phyloP scores from a whole-genome alignment of 2,113 vertebrate genomes.

The Melanotaenia duboulayi region DNA sequence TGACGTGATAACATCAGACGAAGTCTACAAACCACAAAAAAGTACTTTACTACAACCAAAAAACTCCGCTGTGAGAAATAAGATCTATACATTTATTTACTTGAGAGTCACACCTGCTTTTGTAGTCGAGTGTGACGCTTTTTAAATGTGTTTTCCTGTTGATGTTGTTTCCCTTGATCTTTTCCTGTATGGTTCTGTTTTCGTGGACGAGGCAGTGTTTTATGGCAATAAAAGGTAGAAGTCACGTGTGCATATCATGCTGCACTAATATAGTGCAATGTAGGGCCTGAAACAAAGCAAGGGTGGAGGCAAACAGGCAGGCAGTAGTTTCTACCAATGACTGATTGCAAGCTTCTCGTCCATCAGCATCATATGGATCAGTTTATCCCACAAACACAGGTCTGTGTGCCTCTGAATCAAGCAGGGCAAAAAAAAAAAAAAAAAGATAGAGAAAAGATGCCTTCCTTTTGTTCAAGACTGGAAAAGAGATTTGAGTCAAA shows the following conservation, averaged over 20 bases:
- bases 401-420: slow-evolving; percentile 79
- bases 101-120: slow-evolving; percentile 57
- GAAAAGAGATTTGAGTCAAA: slow-evolving; percentile 74
- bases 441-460: slow-evolving; percentile 39
- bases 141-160: slow-evolving; percentile 9
- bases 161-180: slow-evolving; percentile 51
- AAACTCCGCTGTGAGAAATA: slow-evolving; percentile 71
- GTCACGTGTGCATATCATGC: slow-evolving; percentile 94
- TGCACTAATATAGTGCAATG: slow-evolving; percentile 99
- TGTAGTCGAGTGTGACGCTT: slow-evolving; percentile 14
- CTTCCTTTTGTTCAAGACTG: slow-evolving; percentile 67
- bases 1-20: slow-evolving; percentile 80
- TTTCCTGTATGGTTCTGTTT: slow-evolving; percentile 72
- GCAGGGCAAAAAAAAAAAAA: not conserved
- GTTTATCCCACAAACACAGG: slow-evolving; percentile 81
- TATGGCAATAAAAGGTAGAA: slow-evolving; percentile 92
- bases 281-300: slow-evolving; percentile 88
- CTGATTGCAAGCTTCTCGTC: slow-evolving; percentile 76
- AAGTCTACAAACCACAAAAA: slow-evolving; percentile 78
- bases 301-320: slow-evolving; percentile 71
- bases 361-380: slow-evolving; percentile 71
- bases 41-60: slow-evolving; percentile 73
- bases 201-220: slow-evolving; percentile 89
- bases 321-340: slow-evolving; percentile 85
- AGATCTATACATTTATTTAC: slow-evolving; percentile 68